Base-by-base conservation (phyloP, 2,888 invertebrate species). In the Tridacna gigas region DNA sequence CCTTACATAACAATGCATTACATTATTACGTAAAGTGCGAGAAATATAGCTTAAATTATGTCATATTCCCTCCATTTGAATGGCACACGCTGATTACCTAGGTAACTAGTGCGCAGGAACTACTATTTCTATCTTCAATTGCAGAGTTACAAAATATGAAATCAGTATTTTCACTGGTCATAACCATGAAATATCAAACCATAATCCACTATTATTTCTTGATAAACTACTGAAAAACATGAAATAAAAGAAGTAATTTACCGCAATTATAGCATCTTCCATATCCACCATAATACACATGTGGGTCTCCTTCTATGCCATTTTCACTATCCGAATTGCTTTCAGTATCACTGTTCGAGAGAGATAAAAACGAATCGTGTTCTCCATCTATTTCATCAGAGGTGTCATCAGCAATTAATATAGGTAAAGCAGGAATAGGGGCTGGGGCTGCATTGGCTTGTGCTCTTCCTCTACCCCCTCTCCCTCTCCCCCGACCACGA, bases 231-330 rank as follows among this genome's bases (percentile, higher is more conserved):
- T n/a, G n/a, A 37, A 37, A 37, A 2, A 37, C 37, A 37, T 2
- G 7, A 4, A 7, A 37, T 37, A 7, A 2, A 2, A 37, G 7
- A 37, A 4, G 2, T 37, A 7, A 71, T 90, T 88, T 82, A 93
- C 96, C 96, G 94, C 96, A 96, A 61, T 90, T 93, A 94, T 92
- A 96, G 94, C 96, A 96, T 81, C 95, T 94, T 20, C 96, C 96
- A 95, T 96, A 96, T 86, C 96, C 96, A 86, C 96, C 96, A 95
- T 95, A 96, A 94, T 96, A 96, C 48, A 95, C 92, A 66, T 94
- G 95, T 9, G 94, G 93, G n/a, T 88, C 90, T 22, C 89, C 90
- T 20, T 69, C 69, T 0, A 90, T 66, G 60, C 80, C 82, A 22
- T 82, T 85, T 51, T 88, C 86, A 74, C 75, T 71, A n/a, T 71